Evolutionary conservation across 2,113 vertebrate species (phyloP), one percentile per base, ranked within the genome.

Genomic region (Polypterus bichir): DNA sequence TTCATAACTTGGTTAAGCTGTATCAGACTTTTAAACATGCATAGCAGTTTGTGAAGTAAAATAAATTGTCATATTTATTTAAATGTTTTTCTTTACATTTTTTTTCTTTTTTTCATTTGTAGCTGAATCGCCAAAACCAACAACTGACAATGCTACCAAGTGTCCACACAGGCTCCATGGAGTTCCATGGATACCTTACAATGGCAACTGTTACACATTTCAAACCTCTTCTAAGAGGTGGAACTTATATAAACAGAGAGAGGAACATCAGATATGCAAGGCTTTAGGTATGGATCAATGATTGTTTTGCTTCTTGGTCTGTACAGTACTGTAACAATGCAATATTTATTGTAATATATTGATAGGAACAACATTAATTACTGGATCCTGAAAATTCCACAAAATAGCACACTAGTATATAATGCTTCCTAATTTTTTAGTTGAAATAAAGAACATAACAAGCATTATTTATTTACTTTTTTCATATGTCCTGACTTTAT

Each of bases 161-260:
- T 98, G 95, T 74, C 94, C 93, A 4, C 92, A 96, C 69, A 88
- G 86, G 70, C 76, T 84, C 53, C 84, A 88, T 49, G 91, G 89
- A 48, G 89, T 87, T 11, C 91, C 88, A 56, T 98, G 96, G 96
- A 83, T 97, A 76, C 87, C 92, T 44, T 97, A 91, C 79, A 83
- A 75, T 71, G 92, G 90, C 66, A 91, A 85, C 68, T 98, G 96
- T 71, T 98, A 98, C 68, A 78, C 90, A 48, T 93, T 97, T 63
- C 76, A 90, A 74, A 76, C 92, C 72, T 74, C 70, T 5, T 69
- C 85, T 61, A 74, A 79, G 60, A 87, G 88, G 68, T 90, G 90
- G 82, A 70, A 63, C 2, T 64, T 73, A 9, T 53, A 73, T 56
- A 72, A 79, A 10, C 47, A 69, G 10, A 74, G 75, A 3, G 77